phyloP scores from a whole-genome alignment of 2,888 invertebrate genomes.

The Glaucopsyche alexis region DNA sequence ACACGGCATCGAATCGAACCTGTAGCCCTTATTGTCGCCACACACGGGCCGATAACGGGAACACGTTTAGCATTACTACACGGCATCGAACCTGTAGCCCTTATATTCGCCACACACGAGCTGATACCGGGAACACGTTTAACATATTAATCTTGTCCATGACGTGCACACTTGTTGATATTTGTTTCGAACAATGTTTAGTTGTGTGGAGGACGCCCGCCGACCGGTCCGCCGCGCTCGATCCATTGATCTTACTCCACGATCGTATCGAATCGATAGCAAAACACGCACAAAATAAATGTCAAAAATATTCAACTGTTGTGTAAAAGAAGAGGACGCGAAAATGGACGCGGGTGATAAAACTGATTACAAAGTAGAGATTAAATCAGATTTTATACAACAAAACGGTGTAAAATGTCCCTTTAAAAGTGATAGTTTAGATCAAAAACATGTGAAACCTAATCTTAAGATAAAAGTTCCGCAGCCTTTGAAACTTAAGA shows the following conservation, averaged over 20 bases:
- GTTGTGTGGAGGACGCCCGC: slow-evolving; percentile 43
- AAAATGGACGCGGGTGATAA: slow-evolving; percentile 41
- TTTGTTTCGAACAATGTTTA: slow-evolving; percentile 53
- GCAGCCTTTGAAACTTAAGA: slow-evolving; percentile 63
- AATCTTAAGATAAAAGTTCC: slow-evolving; percentile 64
- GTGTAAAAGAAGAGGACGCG: slow-evolving; percentile 45
- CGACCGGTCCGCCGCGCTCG: slow-evolving; percentile 53
- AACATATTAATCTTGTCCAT: slow-evolving; percentile 3
- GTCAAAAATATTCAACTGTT: slow-evolving; percentile 50
- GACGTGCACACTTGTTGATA: slow-evolving; percentile 52
- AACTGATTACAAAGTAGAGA: slow-evolving; percentile 39
- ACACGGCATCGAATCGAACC: slow-evolving; percentile 13
- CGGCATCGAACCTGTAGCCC: slow-evolving; percentile 1
- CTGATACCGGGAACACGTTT: neutral
- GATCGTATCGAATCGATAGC: slow-evolving; percentile 47
- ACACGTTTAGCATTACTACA: slow-evolving; percentile 14
- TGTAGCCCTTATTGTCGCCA: neutral
- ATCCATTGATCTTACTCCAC: slow-evolving; percentile 48
- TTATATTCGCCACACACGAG: neutral
- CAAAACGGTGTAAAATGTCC: slow-evolving; percentile 57
- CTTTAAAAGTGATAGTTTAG: slow-evolving; percentile 52
- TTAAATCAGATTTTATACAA: slow-evolving; percentile 31
- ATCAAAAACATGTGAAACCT: slow-evolving; percentile 53
- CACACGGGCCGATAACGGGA: neutral
- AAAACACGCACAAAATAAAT: slow-evolving; percentile 38